Conservation (phyloP, 2,888 invertebrate species). For the Heliconius ismenius region DNA sequence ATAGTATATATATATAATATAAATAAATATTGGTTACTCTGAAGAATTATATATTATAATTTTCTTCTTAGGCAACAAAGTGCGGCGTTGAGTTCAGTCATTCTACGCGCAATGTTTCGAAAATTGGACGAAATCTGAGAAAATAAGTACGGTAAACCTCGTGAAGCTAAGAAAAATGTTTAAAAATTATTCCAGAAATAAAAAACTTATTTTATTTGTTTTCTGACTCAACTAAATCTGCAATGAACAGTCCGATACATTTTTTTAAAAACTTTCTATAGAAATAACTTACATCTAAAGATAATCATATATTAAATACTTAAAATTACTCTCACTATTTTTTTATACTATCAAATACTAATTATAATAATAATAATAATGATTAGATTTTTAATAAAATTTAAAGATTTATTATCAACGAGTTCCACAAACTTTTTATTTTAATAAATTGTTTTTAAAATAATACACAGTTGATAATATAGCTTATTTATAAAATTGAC, state of each 20-base stretch:
- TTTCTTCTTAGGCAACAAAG: too few species aligned
- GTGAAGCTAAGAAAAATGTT: too few species aligned
- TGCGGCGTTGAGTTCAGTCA: too few species aligned
- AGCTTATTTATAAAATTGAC: constrained; percentile 61
- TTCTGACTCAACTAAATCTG: not conserved
- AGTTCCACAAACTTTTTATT: constrained; percentile 5
- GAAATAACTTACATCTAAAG: constrained; percentile 5
- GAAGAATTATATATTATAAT: too few species aligned
- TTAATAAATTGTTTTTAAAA: constrained; percentile 19
- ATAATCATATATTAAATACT: constrained; percentile 36
- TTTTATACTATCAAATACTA: constrained; percentile 34
- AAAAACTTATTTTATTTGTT: too few species aligned
- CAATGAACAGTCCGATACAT: constrained; percentile 7
- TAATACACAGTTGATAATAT: not conserved
- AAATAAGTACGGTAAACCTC: too few species aligned
- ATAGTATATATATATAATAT: too few species aligned
- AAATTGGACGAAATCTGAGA: too few species aligned
- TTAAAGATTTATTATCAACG: constrained; percentile 27
- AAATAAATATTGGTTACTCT: too few species aligned
- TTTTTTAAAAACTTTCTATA: not conserved
- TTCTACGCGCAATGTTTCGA: too few species aligned
- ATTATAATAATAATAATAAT: not conserved
- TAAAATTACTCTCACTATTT: constrained; percentile 47
- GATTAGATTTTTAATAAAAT: constrained; percentile 29
- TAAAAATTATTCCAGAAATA: too few species aligned